phyloP scores from a whole-genome alignment of 2,888 invertebrate species.

The Nymphalis urticae region DNA sequence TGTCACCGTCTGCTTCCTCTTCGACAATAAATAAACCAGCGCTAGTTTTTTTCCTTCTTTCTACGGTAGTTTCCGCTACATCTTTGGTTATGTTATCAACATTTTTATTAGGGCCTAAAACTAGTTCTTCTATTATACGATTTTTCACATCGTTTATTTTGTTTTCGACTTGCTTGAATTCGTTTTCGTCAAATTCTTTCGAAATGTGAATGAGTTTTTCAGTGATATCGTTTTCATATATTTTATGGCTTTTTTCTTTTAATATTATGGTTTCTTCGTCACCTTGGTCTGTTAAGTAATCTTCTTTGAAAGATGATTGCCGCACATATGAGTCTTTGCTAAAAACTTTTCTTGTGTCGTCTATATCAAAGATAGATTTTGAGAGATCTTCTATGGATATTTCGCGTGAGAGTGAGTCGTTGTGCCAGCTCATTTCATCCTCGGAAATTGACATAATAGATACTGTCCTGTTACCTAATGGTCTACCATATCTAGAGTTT shows the following conservation, averaged over 20 bases:
- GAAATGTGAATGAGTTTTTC: constrained; percentile 74
- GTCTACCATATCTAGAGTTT: constrained; percentile 60
- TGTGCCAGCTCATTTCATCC: constrained; percentile 82
- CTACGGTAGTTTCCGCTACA: constrained; percentile 64
- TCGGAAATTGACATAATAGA: constrained; percentile 86
- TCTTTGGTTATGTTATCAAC: constrained; percentile 70
- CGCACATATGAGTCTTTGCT: constrained; percentile 75
- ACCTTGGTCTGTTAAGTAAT: constrained; percentile 67
- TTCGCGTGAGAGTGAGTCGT: constrained; percentile 79
- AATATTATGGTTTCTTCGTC: constrained; percentile 69
- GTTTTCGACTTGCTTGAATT: constrained; percentile 57
- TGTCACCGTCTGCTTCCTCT: constrained; percentile 82
- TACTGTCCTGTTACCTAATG: constrained; percentile 75
- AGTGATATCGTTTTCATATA: constrained; percentile 76
- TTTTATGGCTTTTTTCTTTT: constrained; percentile 69
- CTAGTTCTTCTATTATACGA: constrained; percentile 72
- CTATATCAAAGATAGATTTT: constrained; percentile 76
- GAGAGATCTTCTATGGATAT: constrained; percentile 82
- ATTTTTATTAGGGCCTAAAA: constrained; percentile 62
- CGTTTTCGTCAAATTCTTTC: constrained; percentile 71
- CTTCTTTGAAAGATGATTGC: constrained; percentile 76
- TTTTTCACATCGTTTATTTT: constrained; percentile 68
- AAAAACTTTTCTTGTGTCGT: constrained; percentile 75
- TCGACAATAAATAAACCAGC: constrained; percentile 63
- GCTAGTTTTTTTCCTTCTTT: constrained; percentile 60